Percentiles rank a stretch among this genome's conserved stretches.
Evolutionary conservation across 2,113 vertebrate species (phyloP).

Genomic region (Hepsetus odoe): DNA sequence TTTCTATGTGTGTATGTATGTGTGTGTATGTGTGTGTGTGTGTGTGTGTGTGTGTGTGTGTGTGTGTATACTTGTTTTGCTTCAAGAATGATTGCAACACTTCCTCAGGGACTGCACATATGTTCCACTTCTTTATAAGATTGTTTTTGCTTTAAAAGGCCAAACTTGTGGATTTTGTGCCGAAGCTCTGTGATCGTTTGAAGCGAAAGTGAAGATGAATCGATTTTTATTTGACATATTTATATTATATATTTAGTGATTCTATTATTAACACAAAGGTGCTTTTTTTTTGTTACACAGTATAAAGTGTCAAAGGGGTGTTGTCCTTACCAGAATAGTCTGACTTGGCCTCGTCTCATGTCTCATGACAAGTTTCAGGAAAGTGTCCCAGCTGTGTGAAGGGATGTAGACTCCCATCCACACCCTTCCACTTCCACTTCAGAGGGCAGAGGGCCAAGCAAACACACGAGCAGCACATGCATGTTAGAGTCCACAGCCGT

Average conservation of each 20-base stretch:
- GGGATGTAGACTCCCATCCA: neutral
- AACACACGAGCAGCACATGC: neutral
- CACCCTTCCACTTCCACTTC: neutral
- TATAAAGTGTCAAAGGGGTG: no score
- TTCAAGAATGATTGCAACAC: constrained; percentile 1
- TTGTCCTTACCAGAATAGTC: neutral
- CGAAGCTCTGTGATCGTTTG: no score
- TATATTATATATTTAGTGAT: no score
- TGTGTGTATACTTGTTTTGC: neutral
- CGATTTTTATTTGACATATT: no score
- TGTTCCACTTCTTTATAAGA: no score
- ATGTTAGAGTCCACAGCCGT: neutral
- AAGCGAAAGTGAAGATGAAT: no score
- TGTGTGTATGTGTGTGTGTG: constrained; percentile 8
- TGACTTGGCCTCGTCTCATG: neutral
- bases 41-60: neutral
- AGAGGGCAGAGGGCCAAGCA: neutral
- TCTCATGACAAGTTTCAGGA: neutral
- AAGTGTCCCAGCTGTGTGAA: neutral
- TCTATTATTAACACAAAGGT: no score
- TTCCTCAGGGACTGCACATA: no score
- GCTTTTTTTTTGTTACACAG: no score
- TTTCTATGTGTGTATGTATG: neutral
- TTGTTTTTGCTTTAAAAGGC: no score
- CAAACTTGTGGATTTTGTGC: no score